Evolutionary conservation across 1,140 invertebrate species (phyloP), one percentile per base, ranked within the genome.

Genomic region (Hypothenemus hampei): DNA sequence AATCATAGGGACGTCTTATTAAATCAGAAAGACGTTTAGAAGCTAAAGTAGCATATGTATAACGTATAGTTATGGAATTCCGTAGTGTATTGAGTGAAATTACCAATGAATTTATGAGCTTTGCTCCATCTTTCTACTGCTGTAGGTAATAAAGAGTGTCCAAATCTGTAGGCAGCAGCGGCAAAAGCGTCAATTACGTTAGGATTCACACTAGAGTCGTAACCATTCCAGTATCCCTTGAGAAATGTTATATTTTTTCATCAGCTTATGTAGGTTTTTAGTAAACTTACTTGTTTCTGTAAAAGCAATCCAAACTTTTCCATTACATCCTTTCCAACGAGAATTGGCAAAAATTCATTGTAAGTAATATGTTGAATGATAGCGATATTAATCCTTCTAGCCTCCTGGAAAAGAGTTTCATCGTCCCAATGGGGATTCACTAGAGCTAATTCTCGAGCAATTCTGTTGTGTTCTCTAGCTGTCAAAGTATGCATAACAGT

Each of bases 381-480:
- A 3, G 92, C 94, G 40, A 92, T 89, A 40, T 89, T 83, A 62
- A 98, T 93, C 35, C 91, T 79, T 57, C 93, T 77, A 0, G 91
- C 75, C 76, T 97, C 93, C 77, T 97, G 92, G 77, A 88, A 98
- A 0, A 97, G 68, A 0, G 84, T 93, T 73, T 97, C 93, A 66
- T 97, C 93, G 66, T 94, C 88, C 93, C 93, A 96, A 65, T 95
- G 91, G 2, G 91, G 90, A 74, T 97, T 97, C 7, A 95, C 79
- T 41, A 81, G 75, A 0, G 82, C 78, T 23, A 96, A 70, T 18
- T 75, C 85, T 43, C 81, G 81, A 1, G 91, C 91, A 2, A 92
- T 73, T 48, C 90, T 77, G 69, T 96, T 96, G 68, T 96, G 91
- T 68, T 92, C 88, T 24, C 89, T 74, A 0, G 88, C 89, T 83